Conservation (phyloP, 2,113 vertebrate species). For the Nycticryphes semicollaris region DNA sequence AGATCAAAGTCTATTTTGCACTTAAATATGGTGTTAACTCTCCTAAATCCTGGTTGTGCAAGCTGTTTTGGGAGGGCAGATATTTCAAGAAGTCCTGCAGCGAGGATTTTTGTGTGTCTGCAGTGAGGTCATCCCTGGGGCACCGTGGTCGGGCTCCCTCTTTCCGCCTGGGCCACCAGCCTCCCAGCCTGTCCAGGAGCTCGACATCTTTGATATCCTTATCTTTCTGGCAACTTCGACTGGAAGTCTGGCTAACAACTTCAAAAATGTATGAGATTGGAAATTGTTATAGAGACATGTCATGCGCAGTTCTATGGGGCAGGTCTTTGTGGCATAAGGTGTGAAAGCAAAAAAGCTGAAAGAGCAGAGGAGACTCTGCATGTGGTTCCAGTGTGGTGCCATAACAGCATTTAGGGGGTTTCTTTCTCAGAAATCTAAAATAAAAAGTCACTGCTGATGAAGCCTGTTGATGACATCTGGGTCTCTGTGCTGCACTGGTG, state of each 20-base stretch:
- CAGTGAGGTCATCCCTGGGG: not conserved
- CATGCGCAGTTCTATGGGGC: not conserved
- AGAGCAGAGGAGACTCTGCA: not conserved
- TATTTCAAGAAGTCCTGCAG: not conserved
- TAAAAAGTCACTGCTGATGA: not conserved
- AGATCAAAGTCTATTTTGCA: not conserved
- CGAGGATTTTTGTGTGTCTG: not conserved
- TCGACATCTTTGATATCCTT: fast-evolving
- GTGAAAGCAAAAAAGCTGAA: not conserved
- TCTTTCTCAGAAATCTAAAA: not conserved
- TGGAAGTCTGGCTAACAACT: not conserved
- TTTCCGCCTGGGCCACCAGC: not conserved
- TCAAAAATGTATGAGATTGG: not conserved
- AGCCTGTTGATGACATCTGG: not conserved
- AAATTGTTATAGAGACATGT: not conserved
- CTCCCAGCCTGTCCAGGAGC: not conserved
- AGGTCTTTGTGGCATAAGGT: not conserved
- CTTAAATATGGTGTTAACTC: not conserved
- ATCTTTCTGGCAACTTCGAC: not conserved
- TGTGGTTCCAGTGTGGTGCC: not conserved
- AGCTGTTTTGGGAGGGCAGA: not conserved
- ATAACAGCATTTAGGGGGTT: not conserved
- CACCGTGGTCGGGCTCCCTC: fast-evolving
- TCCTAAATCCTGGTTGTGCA: not conserved
- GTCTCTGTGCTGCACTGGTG: too few species aligned